A percentile compares a stretch with the other conserved stretches of the same genome.
phyloP scores from a whole-genome alignment of 92 coral and sea anemone species.

The Scolanthus callimorphus region DNA sequence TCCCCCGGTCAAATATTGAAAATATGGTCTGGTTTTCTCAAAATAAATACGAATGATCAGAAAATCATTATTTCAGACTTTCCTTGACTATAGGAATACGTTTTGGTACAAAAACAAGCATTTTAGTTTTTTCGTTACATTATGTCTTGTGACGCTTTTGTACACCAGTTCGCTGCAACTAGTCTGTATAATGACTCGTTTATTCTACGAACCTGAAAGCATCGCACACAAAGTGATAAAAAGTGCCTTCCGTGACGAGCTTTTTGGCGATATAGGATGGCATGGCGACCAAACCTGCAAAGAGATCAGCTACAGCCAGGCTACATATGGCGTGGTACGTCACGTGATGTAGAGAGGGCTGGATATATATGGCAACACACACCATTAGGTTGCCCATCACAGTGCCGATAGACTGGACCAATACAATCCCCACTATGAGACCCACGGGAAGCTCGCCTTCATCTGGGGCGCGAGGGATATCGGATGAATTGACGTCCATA shows the following conservation, averaged over 20 bases:
- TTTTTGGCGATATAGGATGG: constrained; percentile 92
- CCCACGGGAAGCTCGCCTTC: constrained; percentile 40
- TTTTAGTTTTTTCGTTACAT: too few relatives aligned
- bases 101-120: too few relatives aligned
- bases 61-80: too few relatives aligned
- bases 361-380: constrained; percentile 77
- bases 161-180: too few relatives aligned
- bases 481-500: background rate
- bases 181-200: too few relatives aligned
- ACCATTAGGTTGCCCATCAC: constrained; percentile 82
- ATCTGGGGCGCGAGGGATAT: background rate
- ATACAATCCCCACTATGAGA: constrained; percentile 51
- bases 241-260: constrained; percentile 48
- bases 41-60: too few relatives aligned
- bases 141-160: too few relatives aligned
- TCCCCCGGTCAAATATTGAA: too few relatives aligned
- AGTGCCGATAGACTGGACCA: constrained; percentile 61
- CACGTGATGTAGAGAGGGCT: constrained; percentile 70
- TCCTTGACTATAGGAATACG: too few relatives aligned
- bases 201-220: constrained; percentile 28
- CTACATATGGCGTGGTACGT: constrained; percentile 85
- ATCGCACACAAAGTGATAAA: constrained; percentile 21
- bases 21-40: too few relatives aligned
- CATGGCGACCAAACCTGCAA: constrained; percentile 88
- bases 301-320: constrained; percentile 79